Percentiles rank a stretch among this genome's conserved stretches.
Conservation (phyloP, 2,113 vertebrate species). For the Empidonax alnorum region DNA sequence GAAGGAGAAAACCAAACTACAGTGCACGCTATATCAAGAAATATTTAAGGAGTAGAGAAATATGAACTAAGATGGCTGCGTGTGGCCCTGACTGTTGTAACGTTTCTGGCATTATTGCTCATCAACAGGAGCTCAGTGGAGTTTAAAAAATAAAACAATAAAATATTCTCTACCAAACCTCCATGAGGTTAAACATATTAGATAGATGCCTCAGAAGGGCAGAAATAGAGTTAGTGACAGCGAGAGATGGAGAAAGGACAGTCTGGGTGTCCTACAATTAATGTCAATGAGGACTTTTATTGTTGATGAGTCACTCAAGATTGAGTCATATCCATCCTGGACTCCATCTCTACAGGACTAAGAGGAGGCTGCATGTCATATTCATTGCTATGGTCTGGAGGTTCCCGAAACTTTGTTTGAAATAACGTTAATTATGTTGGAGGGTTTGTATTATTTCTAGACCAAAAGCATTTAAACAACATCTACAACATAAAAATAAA, state of each 20-base stretch:
- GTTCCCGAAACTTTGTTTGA: not conserved
- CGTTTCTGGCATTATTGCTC: not conserved
- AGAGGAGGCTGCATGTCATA: not conserved
- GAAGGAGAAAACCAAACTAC: not conserved
- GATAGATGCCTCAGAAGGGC: not conserved
- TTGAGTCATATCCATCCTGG: not conserved
- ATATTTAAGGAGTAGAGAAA: not conserved
- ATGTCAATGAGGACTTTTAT: not conserved
- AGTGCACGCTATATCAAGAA: not conserved
- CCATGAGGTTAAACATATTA: not conserved
- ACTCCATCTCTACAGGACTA: not conserved
- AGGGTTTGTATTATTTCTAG: not conserved
- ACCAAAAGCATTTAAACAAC: not conserved
- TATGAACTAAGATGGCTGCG: not conserved
- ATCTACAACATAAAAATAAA: not conserved
- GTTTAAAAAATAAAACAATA: not conserved
- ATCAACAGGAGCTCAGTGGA: not conserved
- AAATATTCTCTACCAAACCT: not conserved
- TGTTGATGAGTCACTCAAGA: not conserved
- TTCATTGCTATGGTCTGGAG: not conserved
- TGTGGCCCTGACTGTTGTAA: not conserved
- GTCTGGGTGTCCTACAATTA: not conserved
- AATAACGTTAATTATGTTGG: not conserved
- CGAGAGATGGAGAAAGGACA: not conserved
- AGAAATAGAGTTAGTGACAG: not conserved